These are phyloP conservation scores for Apus apus DNA, from an alignment of 2,113 vertebrate genomes.

Conservation along the genomic window DNA sequence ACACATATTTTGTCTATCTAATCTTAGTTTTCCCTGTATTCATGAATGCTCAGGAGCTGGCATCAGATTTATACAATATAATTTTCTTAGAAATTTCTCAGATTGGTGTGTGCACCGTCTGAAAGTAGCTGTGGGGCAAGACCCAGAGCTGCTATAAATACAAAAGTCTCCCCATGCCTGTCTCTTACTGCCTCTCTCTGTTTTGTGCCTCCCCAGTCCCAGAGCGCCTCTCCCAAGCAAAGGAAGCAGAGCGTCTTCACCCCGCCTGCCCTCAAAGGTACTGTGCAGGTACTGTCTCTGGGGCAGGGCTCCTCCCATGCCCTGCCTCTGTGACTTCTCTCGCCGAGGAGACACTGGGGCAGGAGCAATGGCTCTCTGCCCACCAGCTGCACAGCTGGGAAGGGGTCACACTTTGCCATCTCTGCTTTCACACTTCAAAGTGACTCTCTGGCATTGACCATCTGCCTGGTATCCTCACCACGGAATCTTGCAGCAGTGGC, in stretches of 20 bases:
- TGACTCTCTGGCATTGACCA: accelerated
- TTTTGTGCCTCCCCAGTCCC: constrained; percentile 54
- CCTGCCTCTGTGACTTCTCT: background rate
- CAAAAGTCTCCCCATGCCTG: accelerated
- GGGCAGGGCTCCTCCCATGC: background rate
- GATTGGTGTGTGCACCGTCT: background rate
- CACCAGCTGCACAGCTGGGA: accelerated
- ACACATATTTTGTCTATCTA: accelerated
- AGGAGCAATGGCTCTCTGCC: accelerated
- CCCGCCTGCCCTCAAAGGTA: constrained; percentile 90
- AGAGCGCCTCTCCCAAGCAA: constrained; percentile 84
- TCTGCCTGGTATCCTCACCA: background rate
- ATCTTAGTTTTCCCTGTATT: background rate
- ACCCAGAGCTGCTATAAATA: background rate
- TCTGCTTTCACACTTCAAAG: accelerated
- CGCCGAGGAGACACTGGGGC: accelerated
- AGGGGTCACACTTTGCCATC: accelerated
- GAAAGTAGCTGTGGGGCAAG: background rate
- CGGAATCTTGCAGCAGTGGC: background rate
- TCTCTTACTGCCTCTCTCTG: background rate
- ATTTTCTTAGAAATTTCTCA: background rate
- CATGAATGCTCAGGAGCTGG: background rate
- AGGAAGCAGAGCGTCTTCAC: constrained; percentile 90
- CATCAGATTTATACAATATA: accelerated
- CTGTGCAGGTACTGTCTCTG: constrained; percentile 57